Evolutionary conservation across 2,888 invertebrate genomes (phyloP), one percentile per base, ranked within the genome.

Genomic region (Ectropis crepuscularia): DNA sequence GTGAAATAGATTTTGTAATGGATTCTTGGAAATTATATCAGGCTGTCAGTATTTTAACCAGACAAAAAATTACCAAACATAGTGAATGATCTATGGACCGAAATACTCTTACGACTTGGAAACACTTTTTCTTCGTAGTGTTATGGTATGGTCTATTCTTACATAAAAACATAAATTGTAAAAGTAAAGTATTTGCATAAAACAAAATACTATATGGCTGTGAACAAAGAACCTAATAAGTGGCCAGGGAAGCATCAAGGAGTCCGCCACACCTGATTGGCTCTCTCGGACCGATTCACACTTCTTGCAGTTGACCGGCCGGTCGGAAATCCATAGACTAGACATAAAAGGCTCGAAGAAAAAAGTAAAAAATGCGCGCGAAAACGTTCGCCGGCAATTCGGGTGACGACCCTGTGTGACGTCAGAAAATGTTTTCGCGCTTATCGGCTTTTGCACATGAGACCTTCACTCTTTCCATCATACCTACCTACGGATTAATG

Each of bases 231-330:
- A 86, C 85, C 12, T 53, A 28, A 28, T 28, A 86, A 88, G 87
- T 89, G 86, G 84, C 83, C 75, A 72, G 77, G 81, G 81, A 84
- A 83, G 83, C 85, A 83, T 80, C 62, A 42, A 57, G 84, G 74
- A 70, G 85, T 86, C 86, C 83, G 74, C 75, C 77, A 87, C 90
- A 89, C 87, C 88, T 88, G 89, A 88, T 81, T 87, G 87, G 75
- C 81, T 82, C 85, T 89, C 80, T 89, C 89, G 85, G 87, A 73
- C 86, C 82, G 88, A 67, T 88, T 88, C 82, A 88, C 89, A 86
- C 85, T 90, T 90, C 89, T 89, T 89, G 87, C 87, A 89, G 85
- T 83, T 69, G 80, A 79, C 85, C 88, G 89, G 70, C 88, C 85
- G 85, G 80, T 88, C 79, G 90, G 90, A 90, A 89, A 89, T 80